Percentiles rank a stretch among this genome's conserved stretches.
phyloP scores from a whole-genome alignment of 2,888 invertebrate species.

The Drosophila paramelanica region DNA sequence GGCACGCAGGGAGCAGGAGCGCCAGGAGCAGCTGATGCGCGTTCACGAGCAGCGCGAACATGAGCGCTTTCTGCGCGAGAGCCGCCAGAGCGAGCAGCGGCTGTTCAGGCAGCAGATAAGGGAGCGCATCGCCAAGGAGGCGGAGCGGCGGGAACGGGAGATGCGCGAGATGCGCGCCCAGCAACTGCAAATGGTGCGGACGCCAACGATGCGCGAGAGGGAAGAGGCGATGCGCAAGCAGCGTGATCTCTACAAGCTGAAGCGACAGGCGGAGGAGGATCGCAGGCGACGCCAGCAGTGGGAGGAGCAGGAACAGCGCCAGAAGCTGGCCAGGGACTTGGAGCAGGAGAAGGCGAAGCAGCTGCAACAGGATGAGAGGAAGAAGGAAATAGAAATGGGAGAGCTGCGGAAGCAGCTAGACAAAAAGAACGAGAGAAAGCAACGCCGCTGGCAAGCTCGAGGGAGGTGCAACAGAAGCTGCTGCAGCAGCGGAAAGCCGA shows the following conservation, averaged over 20 bases:
- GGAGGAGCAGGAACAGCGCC: background rate
- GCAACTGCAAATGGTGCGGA: background rate
- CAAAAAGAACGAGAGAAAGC: background rate
- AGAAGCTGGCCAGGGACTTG: background rate
- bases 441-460: too few relatives aligned
- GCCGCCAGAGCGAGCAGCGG: background rate
- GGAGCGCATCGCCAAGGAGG: background rate
- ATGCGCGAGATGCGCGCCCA: background rate
- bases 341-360: background rate
- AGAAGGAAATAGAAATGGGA: background rate
- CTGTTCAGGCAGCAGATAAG: background rate
- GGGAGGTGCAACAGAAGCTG: background rate
- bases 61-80: slow-evolving; percentile 11
- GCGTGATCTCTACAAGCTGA: accelerated
- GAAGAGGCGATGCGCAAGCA: background rate
- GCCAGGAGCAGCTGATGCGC: slow-evolving; percentile 2
- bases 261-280: background rate
- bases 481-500: too few relatives aligned
- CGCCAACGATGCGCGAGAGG: too few relatives aligned
- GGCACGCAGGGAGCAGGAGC: slow-evolving; percentile 2
- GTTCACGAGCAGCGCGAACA: slow-evolving; percentile 33
- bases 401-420: background rate
- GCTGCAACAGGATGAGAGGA: background rate
- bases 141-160: background rate
- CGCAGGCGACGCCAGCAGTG: background rate